Base-by-base conservation (phyloP, 2,888 invertebrate genomes). In the Microctonus brassicae region DNA sequence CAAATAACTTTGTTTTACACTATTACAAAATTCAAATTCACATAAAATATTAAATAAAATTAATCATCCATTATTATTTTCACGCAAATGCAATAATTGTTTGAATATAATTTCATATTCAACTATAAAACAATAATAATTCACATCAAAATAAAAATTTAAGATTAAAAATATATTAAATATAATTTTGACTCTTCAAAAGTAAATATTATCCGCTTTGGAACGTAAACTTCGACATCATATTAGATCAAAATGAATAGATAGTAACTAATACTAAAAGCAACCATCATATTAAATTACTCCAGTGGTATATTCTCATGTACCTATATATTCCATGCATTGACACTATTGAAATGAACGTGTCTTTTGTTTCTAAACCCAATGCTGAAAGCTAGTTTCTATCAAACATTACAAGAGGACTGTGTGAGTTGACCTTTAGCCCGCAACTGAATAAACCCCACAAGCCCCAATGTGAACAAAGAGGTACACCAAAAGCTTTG, bases 381-480 rank as follows among this genome's bases (percentile, higher is more conserved):
- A 5, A 47, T n/a, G 17, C 47, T 17, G 17, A 17, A 9, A n/a
- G 17, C 47, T 20, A 47, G 36, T 62, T 36, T 22, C 22, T 24
- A 22, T 22, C 22, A 39, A 36, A 39, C 22, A 36, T 62, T n/a
- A 36, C 9, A 17, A 10, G 39, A 22, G 20, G 24, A 60, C 39
- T 9, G 22, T 17, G 55, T 47, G 58, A 65, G 60, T 70, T 65
- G 65, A 52, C 36, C 42, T 63, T 63, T 26, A 42, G 26, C 33
- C 26, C 34, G 24, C 47, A 60, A 70, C 22, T 60, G 58, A 70
- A 70, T 70, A 52, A 65, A 60, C 52, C 52, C 63, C 10, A 20
- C 47, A 58, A 63, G 53, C 70, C 65, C 34, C 29, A 65, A n/a
- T 60, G 36, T 53, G 52, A 65, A 70, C 60, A 70, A 64, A 70